phyloP scores from a whole-genome alignment of 2,888 invertebrate genomes.

The Monopis laevigella region DNA sequence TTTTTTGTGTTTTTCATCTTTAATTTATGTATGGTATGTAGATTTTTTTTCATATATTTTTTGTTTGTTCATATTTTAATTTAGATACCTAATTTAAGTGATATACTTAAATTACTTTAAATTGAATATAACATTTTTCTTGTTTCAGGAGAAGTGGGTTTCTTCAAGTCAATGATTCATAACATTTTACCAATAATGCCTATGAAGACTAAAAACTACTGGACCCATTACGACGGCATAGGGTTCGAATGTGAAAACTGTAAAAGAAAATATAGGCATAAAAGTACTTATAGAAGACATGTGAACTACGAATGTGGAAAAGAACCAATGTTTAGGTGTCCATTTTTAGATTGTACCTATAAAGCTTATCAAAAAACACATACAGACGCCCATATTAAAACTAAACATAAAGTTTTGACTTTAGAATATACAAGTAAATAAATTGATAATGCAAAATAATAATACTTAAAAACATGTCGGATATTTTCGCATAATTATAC shows the following conservation, averaged over 20 bases:
- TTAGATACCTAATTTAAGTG: too few species aligned
- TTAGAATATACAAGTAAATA: constrained; percentile 66
- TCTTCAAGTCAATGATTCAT: constrained; percentile 60
- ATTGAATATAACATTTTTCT: too few species aligned
- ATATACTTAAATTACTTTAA: too few species aligned
- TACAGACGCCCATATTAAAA: constrained; percentile 60
- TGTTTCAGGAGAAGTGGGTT: constrained; percentile 56
- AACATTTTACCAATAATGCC: constrained; percentile 55
- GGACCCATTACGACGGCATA: constrained; percentile 53
- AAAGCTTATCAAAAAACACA: constrained; percentile 63
- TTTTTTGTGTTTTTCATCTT: not conserved
- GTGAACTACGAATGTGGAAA: constrained; percentile 73
- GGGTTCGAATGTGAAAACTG: constrained; percentile 71
- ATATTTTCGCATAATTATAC: too few species aligned
- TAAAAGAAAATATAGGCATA: constrained; percentile 77
- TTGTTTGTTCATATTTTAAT: not conserved
- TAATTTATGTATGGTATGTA: not conserved
- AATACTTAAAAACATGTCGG: too few species aligned
- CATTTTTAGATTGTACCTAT: constrained; percentile 55
- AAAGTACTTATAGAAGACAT: constrained; percentile 77
- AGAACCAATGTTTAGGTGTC: constrained; percentile 64
- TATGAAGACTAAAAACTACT: constrained; percentile 62
- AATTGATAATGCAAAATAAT: too few species aligned
- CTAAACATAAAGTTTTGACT: constrained; percentile 63
- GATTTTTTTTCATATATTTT: not conserved